Base-by-base conservation (phyloP, 2,888 invertebrate genomes). In the Spilarctia lutea region DNA sequence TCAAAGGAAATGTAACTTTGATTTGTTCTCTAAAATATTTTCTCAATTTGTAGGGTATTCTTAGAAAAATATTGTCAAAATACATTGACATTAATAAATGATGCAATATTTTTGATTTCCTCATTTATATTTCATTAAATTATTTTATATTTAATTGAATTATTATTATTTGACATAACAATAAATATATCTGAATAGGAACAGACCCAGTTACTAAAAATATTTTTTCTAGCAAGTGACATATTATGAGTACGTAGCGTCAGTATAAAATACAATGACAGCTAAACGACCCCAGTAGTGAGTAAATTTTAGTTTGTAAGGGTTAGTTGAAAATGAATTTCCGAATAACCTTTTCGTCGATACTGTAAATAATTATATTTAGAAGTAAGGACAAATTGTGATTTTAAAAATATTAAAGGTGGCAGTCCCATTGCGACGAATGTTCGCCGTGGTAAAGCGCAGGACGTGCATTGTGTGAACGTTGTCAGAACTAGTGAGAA, bases 381-480 rank as follows among this genome's bases (percentile, higher is more conserved):
- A 71, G 39, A 60, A 3, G 16, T 66, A 60, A 72, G 27, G 27
- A 33, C 60, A 68, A 66, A n/a, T 73, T 73, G 72, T 73, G 72
- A 73, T 68, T 67, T 73, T 63, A 65, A 66, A 56, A 66, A 33
- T 35, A 65, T 35, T 18, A 71, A 71, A 71, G 30, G 42, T 63
- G 56, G 56, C 42, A 63, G 63, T 27, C 27, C 20, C 70, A 71
- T 42, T 30, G 70, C 30, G 60, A n/a, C 63, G 42, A 39, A 56
- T 35, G 56, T 56, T n/a, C 16, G 13, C 45, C 27, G 45, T 67
- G 8, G 45, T 10, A 45, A 24, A 16, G 48, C 30, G 30, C 27
- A 45, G 56, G n/a, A 2, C 10, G 18, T 3, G 45, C 4, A 18
- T 52, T 24, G 27, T 60, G 13, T 18, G 16, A 30, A 63, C 27